Conservation (phyloP, 2,888 invertebrate genomes). For the Pollenia griseotomentosa region DNA sequence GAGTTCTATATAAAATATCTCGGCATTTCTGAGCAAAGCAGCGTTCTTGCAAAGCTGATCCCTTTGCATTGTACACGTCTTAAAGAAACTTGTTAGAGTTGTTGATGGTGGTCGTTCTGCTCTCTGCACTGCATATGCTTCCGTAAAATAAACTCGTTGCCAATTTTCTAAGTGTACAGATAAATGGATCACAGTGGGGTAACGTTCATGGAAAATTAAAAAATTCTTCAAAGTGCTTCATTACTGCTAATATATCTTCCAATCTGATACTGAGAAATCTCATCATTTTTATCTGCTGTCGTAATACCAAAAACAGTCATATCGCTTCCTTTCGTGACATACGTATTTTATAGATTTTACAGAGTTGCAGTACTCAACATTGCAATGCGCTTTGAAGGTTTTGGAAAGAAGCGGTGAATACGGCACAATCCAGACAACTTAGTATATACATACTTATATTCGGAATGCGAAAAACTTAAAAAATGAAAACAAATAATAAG, state of each 20-base stretch:
- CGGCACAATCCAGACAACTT: slow-evolving; percentile 1
- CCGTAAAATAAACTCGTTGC: slow-evolving; percentile 7
- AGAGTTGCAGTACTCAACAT: not conserved
- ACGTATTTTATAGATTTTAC: not conserved
- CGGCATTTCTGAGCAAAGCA: slow-evolving; percentile 18
- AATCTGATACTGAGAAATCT: not conserved
- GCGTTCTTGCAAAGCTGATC: slow-evolving; percentile 11
- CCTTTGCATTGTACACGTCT: not conserved
- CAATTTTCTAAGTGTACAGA: slow-evolving; percentile 15
- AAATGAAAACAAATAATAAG: too few species aligned
- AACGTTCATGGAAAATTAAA: slow-evolving; percentile 9
- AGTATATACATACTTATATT: too few species aligned
- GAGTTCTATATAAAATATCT: slow-evolving; percentile 22
- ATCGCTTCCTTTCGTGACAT: not conserved
- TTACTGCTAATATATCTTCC: not conserved
- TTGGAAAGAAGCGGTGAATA: not conserved
- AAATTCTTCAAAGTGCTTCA: slow-evolving; percentile 3
- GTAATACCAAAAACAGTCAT: slow-evolving; percentile 2
- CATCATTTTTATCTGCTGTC: not conserved
- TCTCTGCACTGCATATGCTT: not conserved
- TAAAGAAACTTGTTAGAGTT: slow-evolving; percentile 20
- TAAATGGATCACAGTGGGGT: slow-evolving; percentile 12
- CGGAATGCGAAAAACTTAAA: too few species aligned
- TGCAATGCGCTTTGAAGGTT: not conserved
- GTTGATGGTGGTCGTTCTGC: slow-evolving; percentile 1